Base-by-base conservation (phyloP, 2,113 vertebrate species). In the Pelecanoides urinatrix region DNA sequence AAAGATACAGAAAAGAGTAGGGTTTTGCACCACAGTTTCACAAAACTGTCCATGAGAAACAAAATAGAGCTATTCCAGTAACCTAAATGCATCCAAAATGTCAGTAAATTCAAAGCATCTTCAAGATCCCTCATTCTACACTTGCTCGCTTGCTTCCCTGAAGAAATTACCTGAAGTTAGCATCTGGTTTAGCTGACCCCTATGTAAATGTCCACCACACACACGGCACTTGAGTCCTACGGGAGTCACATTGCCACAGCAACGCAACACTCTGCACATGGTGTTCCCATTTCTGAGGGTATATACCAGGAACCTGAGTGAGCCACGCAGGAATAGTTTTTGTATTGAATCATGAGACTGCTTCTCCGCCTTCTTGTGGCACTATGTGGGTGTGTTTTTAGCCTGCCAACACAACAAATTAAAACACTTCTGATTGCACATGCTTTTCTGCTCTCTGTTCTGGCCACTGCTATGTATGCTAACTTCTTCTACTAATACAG, bases 351-450 rank as follows among this genome's bases (percentile, higher is more conserved):
- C 87, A 79, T 82, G 66, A 90, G 62, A 68, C 84, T 91, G 84
- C 62, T 79, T 84, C 91, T 95, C 56, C 0, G 1, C 76, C 80
- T 96, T 78, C 62, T 68, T 68, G 72, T 75, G 84, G 71, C 71
- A 90, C 71, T 38, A 36, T 8, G 73, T 92, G 87, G 87, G 81
- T 68, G 84, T 91, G 77, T 94, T 94, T 96, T 68, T n/a, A 95
- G 85, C 66, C 78, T 92, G 90, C 81, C 77, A 95, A 58, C 53
- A 97, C 53, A 97, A 95, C 91, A 92, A 91, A 94, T 90, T 73
- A 88, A 95, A 97, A 93, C 53, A 94, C 86, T 93, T 85, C 66
- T 95, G 49, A 62, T 16, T 88, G 90, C 50, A 76, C 34, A 88
- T 66, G 65, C 52, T 90, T 91, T 92, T 78, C 42, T 78, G 83